Evolutionary conservation across 2,113 vertebrate genomes (phyloP).

Genomic region (Oncorhynchus gorbuscha): DNA sequence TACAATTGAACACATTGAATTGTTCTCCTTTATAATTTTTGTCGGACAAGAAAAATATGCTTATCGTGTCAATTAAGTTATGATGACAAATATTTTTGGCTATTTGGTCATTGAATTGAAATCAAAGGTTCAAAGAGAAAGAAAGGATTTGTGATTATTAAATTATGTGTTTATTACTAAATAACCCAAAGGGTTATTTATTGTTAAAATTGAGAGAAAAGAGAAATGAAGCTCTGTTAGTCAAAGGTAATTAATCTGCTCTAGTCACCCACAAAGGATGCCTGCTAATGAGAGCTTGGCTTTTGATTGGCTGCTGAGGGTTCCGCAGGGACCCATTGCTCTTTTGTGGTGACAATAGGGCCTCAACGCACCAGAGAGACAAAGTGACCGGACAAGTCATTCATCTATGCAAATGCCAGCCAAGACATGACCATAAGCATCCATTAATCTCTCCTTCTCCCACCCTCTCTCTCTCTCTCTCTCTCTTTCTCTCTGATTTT

Average conservation of each 20-base stretch:
- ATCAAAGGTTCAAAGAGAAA: too few relatives aligned
- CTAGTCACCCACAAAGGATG: conserved; percentile 86
- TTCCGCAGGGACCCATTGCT: conserved; percentile 85
- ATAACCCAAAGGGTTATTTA: background rate
- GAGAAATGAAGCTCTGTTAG: conserved; percentile 76
- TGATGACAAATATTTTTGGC: background rate
- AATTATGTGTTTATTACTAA: background rate
- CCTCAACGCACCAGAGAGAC: conserved; percentile 84
- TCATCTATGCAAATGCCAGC: conserved; percentile 95
- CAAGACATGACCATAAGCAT: conserved; percentile 84
- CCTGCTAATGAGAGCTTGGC: conserved; percentile 90
- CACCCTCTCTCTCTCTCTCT: too few relatives aligned
- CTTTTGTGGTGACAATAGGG: conserved; percentile 90
- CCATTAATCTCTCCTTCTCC: conserved; percentile 73
- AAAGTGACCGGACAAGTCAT: conserved; percentile 88
- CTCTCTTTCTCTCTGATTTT: too few relatives aligned
- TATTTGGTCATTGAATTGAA: background rate
- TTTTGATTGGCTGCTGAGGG: conserved; percentile 82
- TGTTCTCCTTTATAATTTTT: too few relatives aligned
- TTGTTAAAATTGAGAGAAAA: conserved; percentile 1
- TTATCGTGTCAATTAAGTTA: background rate
- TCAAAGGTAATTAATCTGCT: conserved; percentile 91
- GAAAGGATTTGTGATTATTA: background rate
- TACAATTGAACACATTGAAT: too few relatives aligned
- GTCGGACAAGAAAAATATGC: too few relatives aligned